Evolutionary conservation across 2,113 vertebrate genomes (phyloP).

Genomic region (Theropithecus gelada): DNA sequence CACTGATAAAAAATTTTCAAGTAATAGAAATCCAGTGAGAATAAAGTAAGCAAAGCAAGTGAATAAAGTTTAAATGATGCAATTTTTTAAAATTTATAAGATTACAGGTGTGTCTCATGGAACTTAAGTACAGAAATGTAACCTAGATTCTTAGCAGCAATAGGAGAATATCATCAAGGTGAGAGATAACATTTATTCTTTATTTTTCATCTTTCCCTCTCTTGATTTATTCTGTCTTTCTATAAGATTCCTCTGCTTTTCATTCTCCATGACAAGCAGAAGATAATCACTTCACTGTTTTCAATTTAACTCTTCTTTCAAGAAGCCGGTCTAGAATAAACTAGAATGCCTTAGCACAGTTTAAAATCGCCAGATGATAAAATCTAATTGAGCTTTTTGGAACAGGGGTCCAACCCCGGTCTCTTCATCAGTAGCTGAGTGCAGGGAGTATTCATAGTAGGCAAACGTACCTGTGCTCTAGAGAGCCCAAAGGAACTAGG

Average conservation of each 20-base stretch:
- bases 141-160: not conserved
- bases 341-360: not conserved
- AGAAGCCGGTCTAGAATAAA: not conserved
- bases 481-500: no score
- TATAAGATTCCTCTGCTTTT: not conserved
- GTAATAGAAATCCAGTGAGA: not conserved
- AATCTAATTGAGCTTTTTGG: not conserved
- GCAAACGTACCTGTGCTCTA: not conserved
- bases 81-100: not conserved
- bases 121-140: not conserved
- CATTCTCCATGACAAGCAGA: not conserved
- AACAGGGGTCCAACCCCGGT: accelerated
- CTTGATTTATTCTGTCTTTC: not conserved
- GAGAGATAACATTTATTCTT: not conserved
- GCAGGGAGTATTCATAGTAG: accelerated
- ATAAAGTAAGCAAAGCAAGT: not conserved
- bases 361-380: not conserved
- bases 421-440: not conserved
- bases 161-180: not conserved
- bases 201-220: not conserved
- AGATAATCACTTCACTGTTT: not conserved
- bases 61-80: not conserved
- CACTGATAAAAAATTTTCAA: not conserved
- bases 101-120: not conserved
- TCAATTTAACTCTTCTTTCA: not conserved